Base-by-base conservation (phyloP, 2,888 invertebrate genomes). In the Lasioglossum oenotherae region DNA sequence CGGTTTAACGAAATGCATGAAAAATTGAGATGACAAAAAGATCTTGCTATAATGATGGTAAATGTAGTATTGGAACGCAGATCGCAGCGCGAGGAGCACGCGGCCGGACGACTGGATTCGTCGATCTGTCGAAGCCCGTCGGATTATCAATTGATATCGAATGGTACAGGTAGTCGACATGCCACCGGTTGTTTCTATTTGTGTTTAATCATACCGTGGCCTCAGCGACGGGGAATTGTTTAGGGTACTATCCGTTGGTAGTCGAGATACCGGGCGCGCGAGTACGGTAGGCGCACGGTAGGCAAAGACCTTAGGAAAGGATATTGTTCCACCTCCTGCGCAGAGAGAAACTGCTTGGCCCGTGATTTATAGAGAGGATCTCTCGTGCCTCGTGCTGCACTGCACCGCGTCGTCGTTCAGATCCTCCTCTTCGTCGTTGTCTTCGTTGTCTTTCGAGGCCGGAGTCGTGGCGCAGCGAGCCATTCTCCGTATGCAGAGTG, bases 401-500 rank as follows among this genome's bases (percentile, higher is more conserved):
- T 23, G 69, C 82, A 14, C 23, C 85, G 83, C 35, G 23, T 83
- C 85, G 86, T 84, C 87, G 84, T 85, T 84, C 81, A 76, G 82
- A 74, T 81, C 88, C 86, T 84, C 86, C 88, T 90, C 86, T 86
- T 90, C 88, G 77, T 88, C 85, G 83, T 88, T 86, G 81, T 88
- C 90, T 85, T 85, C 87, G 83, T 85, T 78, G 90, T 90, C 85
- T 82, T 83, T 73, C 79, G 69, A 71, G 82, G 80, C 38, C 80
- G 35, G 79, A 82, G 82, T 74, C 82, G 88, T 77, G 88, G 79
- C 78, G 82, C 90, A 71, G 67, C 83, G 81, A 73, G 78, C 80
- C 88, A 81, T 85, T 90, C 89, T 79, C 90, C 85, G 87, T 88
- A 92, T 89, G 91, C 89, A 88, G 90, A 93, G 91, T 93, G 94